Evolutionary conservation across 1,140 invertebrate genomes (phyloP).

Genomic region (Pinna nobilis): DNA sequence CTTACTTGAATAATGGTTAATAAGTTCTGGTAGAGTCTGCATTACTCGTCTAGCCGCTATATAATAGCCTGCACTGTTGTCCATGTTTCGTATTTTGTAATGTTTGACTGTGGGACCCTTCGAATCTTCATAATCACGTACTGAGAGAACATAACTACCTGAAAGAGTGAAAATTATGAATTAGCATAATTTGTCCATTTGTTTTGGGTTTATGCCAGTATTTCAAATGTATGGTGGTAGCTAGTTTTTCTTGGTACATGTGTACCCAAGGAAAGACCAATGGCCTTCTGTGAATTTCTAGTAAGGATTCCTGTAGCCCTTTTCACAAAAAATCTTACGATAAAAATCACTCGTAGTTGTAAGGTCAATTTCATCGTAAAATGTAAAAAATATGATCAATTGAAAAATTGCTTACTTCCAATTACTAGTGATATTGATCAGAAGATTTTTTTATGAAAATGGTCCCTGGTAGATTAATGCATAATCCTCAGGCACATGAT

Average conservation of each 20-base stretch:
- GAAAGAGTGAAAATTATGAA: background rate
- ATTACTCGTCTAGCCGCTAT: slow-evolving; percentile 46
- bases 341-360: no score
- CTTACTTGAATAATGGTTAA: slow-evolving; percentile 31
- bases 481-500: no score
- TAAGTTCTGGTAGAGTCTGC: slow-evolving; percentile 27
- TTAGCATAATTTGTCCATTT: background rate
- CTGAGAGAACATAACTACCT: slow-evolving; percentile 56
- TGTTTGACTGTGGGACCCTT: slow-evolving; percentile 85
- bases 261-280: no score
- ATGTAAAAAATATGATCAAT: no score
- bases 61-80: slow-evolving; percentile 89
- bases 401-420: no score
- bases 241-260: background rate
- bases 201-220: background rate
- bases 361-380: no score
- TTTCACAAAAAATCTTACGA: no score
- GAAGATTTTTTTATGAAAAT: no score
- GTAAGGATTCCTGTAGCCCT: no score
- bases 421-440: no score
- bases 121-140: slow-evolving; percentile 46
- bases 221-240: background rate
- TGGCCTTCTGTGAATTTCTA: background rate
- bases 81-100: slow-evolving; percentile 96
- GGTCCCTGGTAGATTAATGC: no score